Evolutionary conservation across 92 coral and sea anemone genomes (phyloP), one percentile per base, ranked within the genome.

Genomic region (Porites evermanni): DNA sequence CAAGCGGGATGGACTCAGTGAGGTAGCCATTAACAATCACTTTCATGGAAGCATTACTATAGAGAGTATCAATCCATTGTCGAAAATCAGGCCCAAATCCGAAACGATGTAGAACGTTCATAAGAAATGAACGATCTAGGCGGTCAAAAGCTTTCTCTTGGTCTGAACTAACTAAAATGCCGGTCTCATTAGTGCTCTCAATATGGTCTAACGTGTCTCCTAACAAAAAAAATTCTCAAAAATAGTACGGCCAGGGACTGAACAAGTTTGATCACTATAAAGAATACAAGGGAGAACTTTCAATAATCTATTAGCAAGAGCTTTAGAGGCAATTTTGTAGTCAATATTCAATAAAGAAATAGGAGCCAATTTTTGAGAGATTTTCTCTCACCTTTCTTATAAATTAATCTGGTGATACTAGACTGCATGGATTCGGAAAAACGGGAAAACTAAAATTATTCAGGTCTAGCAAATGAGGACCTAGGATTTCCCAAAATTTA

Each of bases 281-380:
- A 82, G 24, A 70, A 82, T 19, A 1, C 19, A 7, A 11, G 26
- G 82, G 12, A 85, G 56, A 29, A 85, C 77, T 0, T 85, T 56
- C 14, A 75, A 60, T n/a, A 77, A 17, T 23, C 75, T 65, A 4
- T 64, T 61, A 17, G 83, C 70, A 58, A 84, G 69, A 29, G 32
- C 73, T 3, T 66, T 56, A 0, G 65, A 53, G 11, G 64, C 38
- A 4, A 74, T 17, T 19, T 74, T 54, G 11, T 52, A 53, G 2
- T 74, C 66, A 2, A 74, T 51, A 74, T 74, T 74, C 0, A 74
- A 16, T 1, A 74, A 56, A 2, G 64, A 53, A 6, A 74, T 74
- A n/a, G 79, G 79, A 26, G 12, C 66, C 79, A 74, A 17, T 70
- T 70, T 47, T 17, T 26, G 7, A 16, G 53, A 52, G 29, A 18